Base-by-base conservation (phyloP, 2,888 invertebrate species). In the Scaptomyza caliginosa region DNA sequence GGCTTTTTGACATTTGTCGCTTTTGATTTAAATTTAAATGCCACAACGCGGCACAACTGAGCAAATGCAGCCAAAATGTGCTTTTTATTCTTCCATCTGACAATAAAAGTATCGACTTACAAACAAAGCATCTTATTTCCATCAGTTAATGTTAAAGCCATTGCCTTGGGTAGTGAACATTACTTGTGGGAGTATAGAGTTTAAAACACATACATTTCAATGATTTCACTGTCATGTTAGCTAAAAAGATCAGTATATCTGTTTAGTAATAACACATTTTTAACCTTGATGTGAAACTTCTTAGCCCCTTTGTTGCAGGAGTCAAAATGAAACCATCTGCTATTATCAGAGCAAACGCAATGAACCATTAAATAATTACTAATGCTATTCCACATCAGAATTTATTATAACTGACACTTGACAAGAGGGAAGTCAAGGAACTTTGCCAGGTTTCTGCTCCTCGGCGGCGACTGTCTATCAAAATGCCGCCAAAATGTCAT, bases 401-500 rank as follows among this genome's bases (percentile, higher is more conserved):
- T 48, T 74, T 45, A 66, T 77, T 54, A 55, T 40, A 60, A 21
- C 58, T 62, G 77, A 46, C 68, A 64, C 57, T 62, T 76, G 77
- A 28, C 58, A 60, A 7, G 19, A 43, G 34, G 23, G 21, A 34
- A 45, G 40, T 26, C 38, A 19, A 19, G 7, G 40, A 49, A 45
- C 28, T 45, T 59, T 36, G 28, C 5, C 30, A 16, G 49, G 38
- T 19, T 30, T 36, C 51, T 19, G 40, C 17, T 34, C 28, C 55
- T 51, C 40, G 34, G 40, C 45, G 62, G 56, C 52, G 57, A 52
- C 45, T 57, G 62, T 52, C 59, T 49, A 52, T 70, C 66, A 75
- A 55, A 67, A 46, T 56, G 66, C 70, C 79, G 75, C 80, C 71
- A 80, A 74, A 81, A 81, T 85, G 86, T 75, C 80, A 85, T 85